A percentile compares a stretch with the other conserved stretches of the same genome.
phyloP scores from a whole-genome alignment of 2,797 vertebrate species.

The Sandelia bainsii region DNA sequence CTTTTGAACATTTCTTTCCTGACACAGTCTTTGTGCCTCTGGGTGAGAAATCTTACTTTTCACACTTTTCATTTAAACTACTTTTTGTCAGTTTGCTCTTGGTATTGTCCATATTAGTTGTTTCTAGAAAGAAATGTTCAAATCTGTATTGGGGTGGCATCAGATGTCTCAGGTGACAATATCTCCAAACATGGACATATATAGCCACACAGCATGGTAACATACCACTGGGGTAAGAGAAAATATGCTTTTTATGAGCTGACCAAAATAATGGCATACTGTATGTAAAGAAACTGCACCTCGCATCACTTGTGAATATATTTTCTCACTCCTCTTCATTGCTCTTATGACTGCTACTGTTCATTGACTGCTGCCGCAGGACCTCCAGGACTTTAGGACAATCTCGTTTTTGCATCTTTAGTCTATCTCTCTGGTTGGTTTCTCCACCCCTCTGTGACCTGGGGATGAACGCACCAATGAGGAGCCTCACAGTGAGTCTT shows the following conservation, averaged over 20 bases:
- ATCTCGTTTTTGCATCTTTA: conserved; percentile 65
- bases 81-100: not conserved
- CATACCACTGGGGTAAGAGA: not conserved
- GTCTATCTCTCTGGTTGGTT: conserved; percentile 78
- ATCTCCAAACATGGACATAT: not conserved
- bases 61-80: not conserved
- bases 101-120: not conserved
- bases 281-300: too few species aligned
- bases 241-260: not conserved
- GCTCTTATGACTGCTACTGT: conserved; percentile 56
- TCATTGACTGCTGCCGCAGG: conserved; percentile 66
- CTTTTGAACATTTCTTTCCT: not conserved
- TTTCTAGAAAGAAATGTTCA: not conserved
- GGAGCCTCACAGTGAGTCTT: conserved; percentile 90
- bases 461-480: conserved; percentile 91
- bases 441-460: conserved; percentile 82
- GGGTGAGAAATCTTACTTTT: not conserved
- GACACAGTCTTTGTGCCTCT: not conserved
- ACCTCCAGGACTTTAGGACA: conserved; percentile 68
- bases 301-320: conserved; percentile 6
- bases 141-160: not conserved
- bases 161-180: not conserved
- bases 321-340: conserved; percentile 45
- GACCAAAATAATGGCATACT: too few species aligned
- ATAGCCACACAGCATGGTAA: not conserved